phyloP scores from a whole-genome alignment of 2,113 vertebrate genomes.

The Sinocyclocheilus anshuiensis region DNA sequence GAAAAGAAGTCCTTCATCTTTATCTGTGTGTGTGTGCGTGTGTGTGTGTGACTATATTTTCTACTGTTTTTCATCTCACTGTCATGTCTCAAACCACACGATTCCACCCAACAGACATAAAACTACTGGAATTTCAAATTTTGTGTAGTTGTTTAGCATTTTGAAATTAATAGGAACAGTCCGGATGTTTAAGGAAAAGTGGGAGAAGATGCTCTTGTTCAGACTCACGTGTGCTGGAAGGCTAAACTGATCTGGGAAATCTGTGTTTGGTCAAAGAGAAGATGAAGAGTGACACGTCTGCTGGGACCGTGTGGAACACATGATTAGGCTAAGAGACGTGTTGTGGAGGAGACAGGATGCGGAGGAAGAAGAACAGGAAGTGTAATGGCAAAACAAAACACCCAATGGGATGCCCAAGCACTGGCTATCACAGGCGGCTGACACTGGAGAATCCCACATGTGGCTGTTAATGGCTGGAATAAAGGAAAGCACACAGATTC shows the following conservation, averaged over 20 bases:
- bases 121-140: neutral
- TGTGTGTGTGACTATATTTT: neutral
- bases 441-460: neutral
- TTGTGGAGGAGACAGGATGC: neutral
- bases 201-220: neutral
- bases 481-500: neutral
- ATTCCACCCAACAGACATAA: neutral
- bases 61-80: neutral
- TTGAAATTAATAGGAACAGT: neutral
- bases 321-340: slow-evolving; percentile 2
- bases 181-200: neutral
- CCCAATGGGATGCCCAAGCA: neutral
- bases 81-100: neutral
- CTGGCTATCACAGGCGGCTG: neutral
- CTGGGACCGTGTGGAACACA: neutral
- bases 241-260: slow-evolving; percentile 4
- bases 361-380: slow-evolving; percentile 5
- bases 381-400: slow-evolving; percentile 1
- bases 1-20: neutral
- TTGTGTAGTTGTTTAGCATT: neutral
- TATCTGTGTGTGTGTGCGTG: neutral
- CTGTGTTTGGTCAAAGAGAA: neutral
- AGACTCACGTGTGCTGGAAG: neutral
- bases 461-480: neutral
- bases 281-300: slow-evolving; percentile 23